Base-by-base conservation (phyloP, 64 coral and sea anemone genomes). In the Pocillopora damicornis region DNA sequence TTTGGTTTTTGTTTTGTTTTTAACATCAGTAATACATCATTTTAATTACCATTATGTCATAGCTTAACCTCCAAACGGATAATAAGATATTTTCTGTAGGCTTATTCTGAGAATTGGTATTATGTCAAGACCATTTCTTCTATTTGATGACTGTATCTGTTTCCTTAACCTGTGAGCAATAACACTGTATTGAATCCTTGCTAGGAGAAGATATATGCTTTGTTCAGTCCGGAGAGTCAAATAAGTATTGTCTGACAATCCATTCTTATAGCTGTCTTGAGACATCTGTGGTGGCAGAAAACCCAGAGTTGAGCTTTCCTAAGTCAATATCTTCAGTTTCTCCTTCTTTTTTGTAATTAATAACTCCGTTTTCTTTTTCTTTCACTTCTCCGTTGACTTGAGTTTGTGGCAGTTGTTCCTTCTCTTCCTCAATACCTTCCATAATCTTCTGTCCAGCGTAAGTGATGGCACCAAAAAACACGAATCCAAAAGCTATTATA, bases 401-500 rank as follows among this genome's bases (percentile, higher is more conserved):
- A 18, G 64, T 85, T 14, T 72, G 36, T 23, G 81, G 65, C 17
- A 85, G 18, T 42, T 73, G 64, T 26, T 85, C 18, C 18, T 76
- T 76, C 25, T 83, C 72, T 34, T 83, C 35, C 76, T 79, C 35
- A 22, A 93, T 89, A 36, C 63, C 42, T 2, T 66, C 75, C 86
- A 93, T 89, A 16, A 89, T 72, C 23, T 81, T 82, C 4, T 89
- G 85, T 0, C 87, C 87, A 11, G 81, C 25, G 22, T 93, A 88
- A 1, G 91, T 89, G 20, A 93, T 71, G 5, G 77, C 22, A 22
- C 74, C 80, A 67, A 94, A 94, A 16, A 94, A 94, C 15, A 86
- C 6, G 12, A 90, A 94, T 56, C 92, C 92, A n/a, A 89, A 80
- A 0, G 78, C 66, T 4, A 94, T 86, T 38, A 94, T 94, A 18